A percentile compares a stretch with the other conserved stretches of the same genome.
Conservation (phyloP, 2,113 vertebrate genomes). For the Prolemur simus region DNA sequence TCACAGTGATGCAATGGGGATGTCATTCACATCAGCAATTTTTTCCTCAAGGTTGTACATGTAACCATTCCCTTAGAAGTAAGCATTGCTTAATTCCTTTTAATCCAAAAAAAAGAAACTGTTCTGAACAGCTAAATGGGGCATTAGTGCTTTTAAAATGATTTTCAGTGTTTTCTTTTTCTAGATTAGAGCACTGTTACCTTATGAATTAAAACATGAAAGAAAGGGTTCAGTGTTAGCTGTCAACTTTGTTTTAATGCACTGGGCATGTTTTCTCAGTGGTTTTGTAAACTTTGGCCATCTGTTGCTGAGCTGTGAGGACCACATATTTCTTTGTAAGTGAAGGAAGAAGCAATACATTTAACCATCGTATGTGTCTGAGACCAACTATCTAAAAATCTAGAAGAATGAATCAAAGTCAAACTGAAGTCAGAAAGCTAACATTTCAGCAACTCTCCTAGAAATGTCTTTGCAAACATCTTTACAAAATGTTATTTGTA, state of each 20-base stretch:
- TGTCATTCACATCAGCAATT: constrained; percentile 48
- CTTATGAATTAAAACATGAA: constrained; percentile 47
- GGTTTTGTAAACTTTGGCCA: constrained; percentile 62
- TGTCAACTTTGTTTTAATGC: constrained; percentile 60
- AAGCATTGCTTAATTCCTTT: neutral
- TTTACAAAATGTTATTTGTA: neutral
- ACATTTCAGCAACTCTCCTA: neutral
- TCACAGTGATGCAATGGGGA: constrained; percentile 23
- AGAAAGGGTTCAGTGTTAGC: constrained; percentile 27
- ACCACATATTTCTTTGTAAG: neutral
- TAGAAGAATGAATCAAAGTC: neutral
- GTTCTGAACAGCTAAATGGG: constrained; percentile 40
- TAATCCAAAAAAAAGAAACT: constrained; percentile 12
- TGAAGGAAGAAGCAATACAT: constrained; percentile 33
- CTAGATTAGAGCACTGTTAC: neutral
- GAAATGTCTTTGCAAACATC: neutral
- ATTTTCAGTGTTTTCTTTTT: constrained; percentile 56
- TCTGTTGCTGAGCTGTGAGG: constrained; percentile 36
- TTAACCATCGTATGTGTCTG: neutral
- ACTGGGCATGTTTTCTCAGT: constrained; percentile 57
- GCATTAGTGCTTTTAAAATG: constrained; percentile 47
- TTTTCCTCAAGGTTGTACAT: constrained; percentile 12
- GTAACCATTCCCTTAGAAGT: neutral
- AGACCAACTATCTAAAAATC: neutral
- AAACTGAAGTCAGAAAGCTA: neutral